These are phyloP conservation scores for Menidia beryllina DNA, from an alignment of 2,113 vertebrate genomes.

Conservation along the genomic window DNA sequence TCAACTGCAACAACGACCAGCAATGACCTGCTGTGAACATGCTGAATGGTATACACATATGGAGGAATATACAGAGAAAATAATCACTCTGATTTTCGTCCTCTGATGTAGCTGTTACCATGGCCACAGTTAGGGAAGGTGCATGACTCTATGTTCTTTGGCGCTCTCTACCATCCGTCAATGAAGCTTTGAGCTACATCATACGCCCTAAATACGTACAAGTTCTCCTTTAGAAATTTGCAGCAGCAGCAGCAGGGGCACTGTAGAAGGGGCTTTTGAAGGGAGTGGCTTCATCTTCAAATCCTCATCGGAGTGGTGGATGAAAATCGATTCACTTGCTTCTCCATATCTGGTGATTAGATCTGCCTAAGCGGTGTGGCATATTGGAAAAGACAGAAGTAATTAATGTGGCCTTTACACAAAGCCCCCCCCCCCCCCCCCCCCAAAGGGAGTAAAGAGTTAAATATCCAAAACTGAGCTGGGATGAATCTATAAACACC, in stretches of 20 bases:
- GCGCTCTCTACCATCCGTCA: conserved; percentile 46
- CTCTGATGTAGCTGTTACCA: conserved; percentile 77
- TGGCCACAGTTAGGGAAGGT: conserved; percentile 77
- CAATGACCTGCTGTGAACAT: conserved; percentile 30
- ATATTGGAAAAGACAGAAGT: conserved; percentile 59
- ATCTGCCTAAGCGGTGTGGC: conserved; percentile 47
- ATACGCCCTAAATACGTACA: not conserved
- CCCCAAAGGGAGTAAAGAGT: conserved; percentile 22
- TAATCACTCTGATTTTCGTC: conserved; percentile 66
- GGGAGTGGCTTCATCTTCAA: conserved; percentile 57
- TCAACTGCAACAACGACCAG: conserved; percentile 22
- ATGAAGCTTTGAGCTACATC: conserved; percentile 25
- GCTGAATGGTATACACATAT: conserved; percentile 15
- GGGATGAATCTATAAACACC: conserved; percentile 12
- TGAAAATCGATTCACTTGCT: conserved; percentile 40
- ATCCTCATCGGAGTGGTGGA: conserved; percentile 40
- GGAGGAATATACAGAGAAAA: conserved; percentile 26
- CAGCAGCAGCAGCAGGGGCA: not conserved
- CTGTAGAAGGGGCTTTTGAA: conserved; percentile 16
- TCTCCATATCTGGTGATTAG: conserved; percentile 57
- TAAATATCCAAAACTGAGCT: conserved; percentile 26
- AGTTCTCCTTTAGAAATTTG: conserved; percentile 10
- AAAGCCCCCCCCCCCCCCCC: conserved; percentile 41
- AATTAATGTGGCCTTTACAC: conserved; percentile 63
- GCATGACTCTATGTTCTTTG: conserved; percentile 62